Base-by-base conservation (phyloP, 2,888 invertebrate genomes). In the Phengaris arion region DNA sequence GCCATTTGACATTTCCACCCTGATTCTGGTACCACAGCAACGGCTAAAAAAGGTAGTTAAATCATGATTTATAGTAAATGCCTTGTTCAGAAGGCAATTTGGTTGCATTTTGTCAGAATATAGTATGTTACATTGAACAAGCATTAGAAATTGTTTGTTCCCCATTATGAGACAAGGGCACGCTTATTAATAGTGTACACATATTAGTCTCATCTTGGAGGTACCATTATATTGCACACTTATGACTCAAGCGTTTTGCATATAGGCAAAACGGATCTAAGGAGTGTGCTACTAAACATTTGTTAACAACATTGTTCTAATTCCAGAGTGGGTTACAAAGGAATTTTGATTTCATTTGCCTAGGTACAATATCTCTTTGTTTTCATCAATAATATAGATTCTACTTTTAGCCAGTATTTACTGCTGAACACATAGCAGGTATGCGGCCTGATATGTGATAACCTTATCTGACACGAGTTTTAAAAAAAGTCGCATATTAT, bases 1-100 rank as follows among this genome's bases (percentile, higher is more conserved):
- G 0, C 98, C 98, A 79, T 97, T 97, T 0, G 98, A 98, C 98
- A 98, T 98, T 93, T 98, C 98, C 15, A 98, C 98, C 78, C 98
- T 95, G 75, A 98, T 97, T 84, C 98, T 95, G 51, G 97, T 97
- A 10, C 98, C 98, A 91, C 98, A 98, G 91, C 97, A 97, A 74
- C 97, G 96, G 78, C 97, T 98, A 85, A 15, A 84, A 82, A 4
- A 1, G 10, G 3, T 52, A 45, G 9, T 35, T 48, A n/a, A 0
- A 54, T 48, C 15, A 54, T 72, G 15, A 72, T 46, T 12, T 22
- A 22, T 22, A 22, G n/a, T 7, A 57, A 57, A 46, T 45, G 46
- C 45, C 12, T 5, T 22, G 22, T 22, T 22, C 0, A 5, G 13
- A 54, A 54, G n/a, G 54, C 13, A 54, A 54, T 54, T 54, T n/a